Base-by-base conservation (phyloP, 2,888 invertebrate species). In the Prostheceraeus crozeri region DNA sequence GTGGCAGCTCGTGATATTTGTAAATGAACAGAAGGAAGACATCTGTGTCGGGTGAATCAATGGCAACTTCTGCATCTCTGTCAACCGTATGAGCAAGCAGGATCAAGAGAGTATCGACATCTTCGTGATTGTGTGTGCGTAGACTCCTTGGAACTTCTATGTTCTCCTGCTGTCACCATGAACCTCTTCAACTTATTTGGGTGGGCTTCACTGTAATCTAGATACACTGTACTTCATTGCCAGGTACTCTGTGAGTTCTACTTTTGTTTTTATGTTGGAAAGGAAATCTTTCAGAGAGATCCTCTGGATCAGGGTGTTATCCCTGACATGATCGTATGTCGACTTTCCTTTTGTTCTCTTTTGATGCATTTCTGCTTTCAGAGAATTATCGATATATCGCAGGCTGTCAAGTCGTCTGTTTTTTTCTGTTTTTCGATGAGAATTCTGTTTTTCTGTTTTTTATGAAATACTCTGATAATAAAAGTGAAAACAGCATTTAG, bases 241-340 rank as follows among this genome's bases (percentile, higher is more conserved):
- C 45, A 59, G 45, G 45, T 59, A 59, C 25, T 58, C 60, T n/a
- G 45, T 59, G n/a, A 59, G 60, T 35, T 60, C 40, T 59, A 16
- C 35, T 59, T 59, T 59, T 8, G 60, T 59, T 8, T 45, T 21
- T 35, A 59, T 59, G 60, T 60, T 45, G 59, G 60, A 59, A 10
- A 59, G 27, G 14, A 59, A 59, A 57, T 59, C 57, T 31, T 59
- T 59, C 60, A 59, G 60, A 31, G 60, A 59, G 60, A 59, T 59
- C 59, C 60, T 60, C 35, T 59, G 33, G 40, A 59, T 59, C 60
- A 59, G 36, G 36, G 58, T 59, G 35, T 25, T 59, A 58, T 59
- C 58, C 33, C 60, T 59, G 11, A 59, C 35, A 28, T 59, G 59
- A 35, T 60, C 30, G 60, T 61, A 59, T 59, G 60, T 59, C 60